Conservation (phyloP, 2,113 vertebrate species). For the Trichechus manatus region DNA sequence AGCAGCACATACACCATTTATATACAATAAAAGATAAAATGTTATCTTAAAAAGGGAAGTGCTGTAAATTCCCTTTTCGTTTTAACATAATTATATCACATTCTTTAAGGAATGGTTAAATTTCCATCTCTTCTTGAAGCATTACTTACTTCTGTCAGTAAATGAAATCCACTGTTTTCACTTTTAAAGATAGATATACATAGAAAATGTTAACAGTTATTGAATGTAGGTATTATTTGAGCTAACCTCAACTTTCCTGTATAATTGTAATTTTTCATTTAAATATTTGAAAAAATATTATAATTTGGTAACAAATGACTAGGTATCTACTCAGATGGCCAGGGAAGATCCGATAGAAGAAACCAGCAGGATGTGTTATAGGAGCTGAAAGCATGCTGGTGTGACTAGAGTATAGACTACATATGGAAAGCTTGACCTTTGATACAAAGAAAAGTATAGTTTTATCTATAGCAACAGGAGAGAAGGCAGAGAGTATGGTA, state of each 20-base stretch:
- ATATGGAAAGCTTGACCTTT: neutral
- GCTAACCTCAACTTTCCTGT: neutral
- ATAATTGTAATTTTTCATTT: conserved; percentile 4
- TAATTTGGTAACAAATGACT: neutral
- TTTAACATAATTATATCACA: neutral
- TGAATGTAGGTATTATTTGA: neutral
- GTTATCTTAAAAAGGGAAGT: neutral
- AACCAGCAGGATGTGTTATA: neutral
- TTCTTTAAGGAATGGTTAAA: neutral
- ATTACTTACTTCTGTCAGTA: neutral
- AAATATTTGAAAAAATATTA: neutral
- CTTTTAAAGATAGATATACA: conserved; percentile 29
- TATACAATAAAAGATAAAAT: neutral
- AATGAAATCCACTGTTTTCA: neutral
- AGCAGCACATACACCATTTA: neutral
- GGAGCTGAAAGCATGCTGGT: neutral
- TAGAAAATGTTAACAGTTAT: neutral
- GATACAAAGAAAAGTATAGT: neutral
- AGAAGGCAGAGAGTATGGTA: neutral
- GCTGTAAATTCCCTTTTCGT: neutral
- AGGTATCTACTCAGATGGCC: neutral
- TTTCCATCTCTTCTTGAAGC: neutral
- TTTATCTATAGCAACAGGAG: neutral
- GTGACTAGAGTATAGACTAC: neutral
- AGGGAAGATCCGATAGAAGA: neutral